Conservation (phyloP, 1,140 invertebrate species). For the Drosophila ironensis region DNA sequence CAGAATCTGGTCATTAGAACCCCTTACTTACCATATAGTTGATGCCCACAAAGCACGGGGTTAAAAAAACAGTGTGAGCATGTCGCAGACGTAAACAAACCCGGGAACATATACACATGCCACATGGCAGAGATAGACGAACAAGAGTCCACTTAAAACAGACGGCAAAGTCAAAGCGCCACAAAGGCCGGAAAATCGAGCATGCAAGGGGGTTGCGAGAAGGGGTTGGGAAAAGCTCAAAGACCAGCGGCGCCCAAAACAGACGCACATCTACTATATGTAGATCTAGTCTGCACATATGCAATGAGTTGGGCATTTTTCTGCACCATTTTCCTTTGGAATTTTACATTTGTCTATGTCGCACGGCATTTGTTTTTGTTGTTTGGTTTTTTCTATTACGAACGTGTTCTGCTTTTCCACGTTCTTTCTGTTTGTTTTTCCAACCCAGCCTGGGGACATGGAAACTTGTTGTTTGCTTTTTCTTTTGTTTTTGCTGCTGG, state of each 20-base stretch:
- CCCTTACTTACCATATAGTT: no score
- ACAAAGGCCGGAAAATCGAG: conserved; percentile 29
- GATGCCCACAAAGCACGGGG: no score
- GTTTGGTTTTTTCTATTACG: conserved; percentile 57
- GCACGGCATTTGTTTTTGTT: conserved; percentile 47
- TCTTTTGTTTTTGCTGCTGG: conserved; percentile 20
- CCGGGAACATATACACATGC: conserved; percentile 5
- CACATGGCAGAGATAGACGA: conserved; percentile 9
- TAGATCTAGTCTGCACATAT: conserved; percentile 39
- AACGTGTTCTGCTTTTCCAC: conserved; percentile 55
- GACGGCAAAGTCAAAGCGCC: conserved; percentile 57
- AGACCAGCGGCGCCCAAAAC: conserved; percentile 4
- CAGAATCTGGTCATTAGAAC: no score
- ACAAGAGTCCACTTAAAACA: conserved; percentile 40
- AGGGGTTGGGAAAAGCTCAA: conserved; percentile 5
- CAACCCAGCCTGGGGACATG: conserved; percentile 25
- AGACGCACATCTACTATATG: conserved; percentile 5
- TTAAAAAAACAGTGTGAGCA: conserved; percentile 10
- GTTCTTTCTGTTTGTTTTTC: conserved; percentile 24
- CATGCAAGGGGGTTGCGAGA: background rate
- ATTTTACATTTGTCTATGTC: conserved; percentile 60
- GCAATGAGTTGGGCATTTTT: conserved; percentile 64
- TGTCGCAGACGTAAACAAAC: conserved; percentile 15
- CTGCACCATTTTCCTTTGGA: conserved; percentile 51
- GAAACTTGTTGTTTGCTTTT: conserved; percentile 24